Conservation (phyloP, 2,797 vertebrate genomes). For the Leucoraja ocellata region DNA sequence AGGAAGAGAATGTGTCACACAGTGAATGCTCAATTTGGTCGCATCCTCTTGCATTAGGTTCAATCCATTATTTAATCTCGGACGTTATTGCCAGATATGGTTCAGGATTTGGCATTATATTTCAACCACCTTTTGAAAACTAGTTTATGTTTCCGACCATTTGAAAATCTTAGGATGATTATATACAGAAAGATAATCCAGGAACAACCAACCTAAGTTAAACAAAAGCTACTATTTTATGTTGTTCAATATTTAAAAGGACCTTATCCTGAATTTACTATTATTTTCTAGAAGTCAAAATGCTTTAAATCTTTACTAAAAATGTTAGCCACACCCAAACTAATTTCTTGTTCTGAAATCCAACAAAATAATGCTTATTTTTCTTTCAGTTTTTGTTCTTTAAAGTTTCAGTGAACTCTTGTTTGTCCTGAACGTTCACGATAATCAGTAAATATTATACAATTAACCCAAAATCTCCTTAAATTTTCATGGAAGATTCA, state of each 20-base stretch:
- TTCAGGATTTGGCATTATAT: not conserved
- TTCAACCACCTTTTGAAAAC: constrained; percentile 5
- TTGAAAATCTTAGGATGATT: not conserved
- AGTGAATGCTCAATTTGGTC: not conserved
- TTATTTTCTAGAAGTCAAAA: not conserved
- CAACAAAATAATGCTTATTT: not conserved
- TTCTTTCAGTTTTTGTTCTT: not conserved
- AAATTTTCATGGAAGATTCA: not conserved
- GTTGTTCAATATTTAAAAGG: not conserved
- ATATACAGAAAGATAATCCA: not conserved
- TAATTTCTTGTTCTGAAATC: not conserved
- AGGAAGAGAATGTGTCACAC: not conserved
- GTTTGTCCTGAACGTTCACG: not conserved
- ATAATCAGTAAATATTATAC: not conserved
- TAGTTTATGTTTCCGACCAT: not conserved
- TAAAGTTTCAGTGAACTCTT: not conserved
- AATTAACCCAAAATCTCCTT: not conserved
- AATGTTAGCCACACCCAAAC: not conserved
- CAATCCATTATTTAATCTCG: not conserved
- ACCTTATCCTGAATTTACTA: not conserved
- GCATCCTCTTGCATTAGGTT: not conserved
- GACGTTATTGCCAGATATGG: not conserved
- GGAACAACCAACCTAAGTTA: not conserved
- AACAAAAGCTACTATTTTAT: not conserved
- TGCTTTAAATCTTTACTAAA: not conserved